Conservation (phyloP, 2,113 vertebrate species). For the Calidris pugnax region DNA sequence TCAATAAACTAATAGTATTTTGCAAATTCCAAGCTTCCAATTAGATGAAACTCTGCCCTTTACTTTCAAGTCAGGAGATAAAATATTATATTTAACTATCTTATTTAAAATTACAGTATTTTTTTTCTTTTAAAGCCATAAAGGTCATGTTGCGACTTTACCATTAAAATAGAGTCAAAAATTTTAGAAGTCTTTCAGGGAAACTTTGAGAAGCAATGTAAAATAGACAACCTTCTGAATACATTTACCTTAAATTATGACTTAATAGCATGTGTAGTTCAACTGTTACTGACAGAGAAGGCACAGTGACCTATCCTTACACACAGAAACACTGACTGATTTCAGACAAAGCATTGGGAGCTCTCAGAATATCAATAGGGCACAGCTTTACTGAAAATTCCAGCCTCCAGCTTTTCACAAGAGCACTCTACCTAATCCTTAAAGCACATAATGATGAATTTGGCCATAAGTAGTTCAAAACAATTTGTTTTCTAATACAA, state of each 20-base stretch:
- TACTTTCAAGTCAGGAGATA: background rate
- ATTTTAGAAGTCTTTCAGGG: background rate
- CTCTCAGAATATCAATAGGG: background rate
- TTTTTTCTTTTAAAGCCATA: background rate
- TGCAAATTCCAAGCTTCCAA: background rate
- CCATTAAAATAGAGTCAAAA: background rate
- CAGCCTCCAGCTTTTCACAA: background rate
- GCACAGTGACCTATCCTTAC: background rate
- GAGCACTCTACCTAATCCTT: background rate
- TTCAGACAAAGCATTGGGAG: background rate
- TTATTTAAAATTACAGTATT: background rate
- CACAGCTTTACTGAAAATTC: background rate
- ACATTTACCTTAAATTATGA: background rate
- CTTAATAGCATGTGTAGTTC: background rate
- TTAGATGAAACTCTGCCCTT: background rate
- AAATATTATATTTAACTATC: background rate
- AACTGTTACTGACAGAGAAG: background rate
- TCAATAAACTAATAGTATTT: background rate
- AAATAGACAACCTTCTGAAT: background rate
- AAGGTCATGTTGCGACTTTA: background rate
- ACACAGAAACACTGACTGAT: background rate
- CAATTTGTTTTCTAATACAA: background rate
- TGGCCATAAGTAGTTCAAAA: background rate
- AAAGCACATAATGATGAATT: background rate
- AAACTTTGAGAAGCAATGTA: background rate